phyloP scores from a whole-genome alignment of 92 coral and sea anemone genomes.

The Umimayanthus chanpuru region DNA sequence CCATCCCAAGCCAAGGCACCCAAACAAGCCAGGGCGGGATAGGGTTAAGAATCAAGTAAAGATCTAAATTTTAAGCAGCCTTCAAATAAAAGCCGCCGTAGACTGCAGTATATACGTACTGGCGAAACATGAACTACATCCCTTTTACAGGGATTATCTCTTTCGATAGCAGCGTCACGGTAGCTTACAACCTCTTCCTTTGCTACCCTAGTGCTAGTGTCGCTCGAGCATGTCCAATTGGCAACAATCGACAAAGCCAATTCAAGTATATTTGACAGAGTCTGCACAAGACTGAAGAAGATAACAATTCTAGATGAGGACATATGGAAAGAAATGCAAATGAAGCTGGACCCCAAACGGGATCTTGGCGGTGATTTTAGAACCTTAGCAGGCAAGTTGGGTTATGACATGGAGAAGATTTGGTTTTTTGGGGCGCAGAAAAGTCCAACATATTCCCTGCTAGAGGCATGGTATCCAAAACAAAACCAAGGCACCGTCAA shows the following conservation, averaged over 20 bases:
- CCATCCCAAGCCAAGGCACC: no score
- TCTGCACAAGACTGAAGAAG: not conserved
- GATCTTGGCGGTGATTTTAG: not conserved
- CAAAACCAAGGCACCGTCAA: not conserved
- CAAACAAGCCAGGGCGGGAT: no score
- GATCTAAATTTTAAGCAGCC: no score
- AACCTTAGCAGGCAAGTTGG: constrained; percentile 8
- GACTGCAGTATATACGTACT: no score
- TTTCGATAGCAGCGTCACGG: no score
- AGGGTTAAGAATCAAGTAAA: no score
- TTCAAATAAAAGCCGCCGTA: no score
- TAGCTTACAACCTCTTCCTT: no score
- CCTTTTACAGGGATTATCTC: no score
- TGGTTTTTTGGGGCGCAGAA: not conserved
- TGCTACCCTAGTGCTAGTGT: no score
- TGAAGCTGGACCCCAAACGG: not conserved
- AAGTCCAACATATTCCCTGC: not conserved
- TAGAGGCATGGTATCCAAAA: not conserved
- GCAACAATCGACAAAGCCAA: not conserved
- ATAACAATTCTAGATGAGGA: not conserved
- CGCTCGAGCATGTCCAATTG: no score
- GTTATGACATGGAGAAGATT: not conserved
- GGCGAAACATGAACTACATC: no score
- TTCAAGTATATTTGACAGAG: not conserved
- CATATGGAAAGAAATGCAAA: not conserved